Conservation (phyloP, 2,113 vertebrate species). For the Rhynchomys soricoides region DNA sequence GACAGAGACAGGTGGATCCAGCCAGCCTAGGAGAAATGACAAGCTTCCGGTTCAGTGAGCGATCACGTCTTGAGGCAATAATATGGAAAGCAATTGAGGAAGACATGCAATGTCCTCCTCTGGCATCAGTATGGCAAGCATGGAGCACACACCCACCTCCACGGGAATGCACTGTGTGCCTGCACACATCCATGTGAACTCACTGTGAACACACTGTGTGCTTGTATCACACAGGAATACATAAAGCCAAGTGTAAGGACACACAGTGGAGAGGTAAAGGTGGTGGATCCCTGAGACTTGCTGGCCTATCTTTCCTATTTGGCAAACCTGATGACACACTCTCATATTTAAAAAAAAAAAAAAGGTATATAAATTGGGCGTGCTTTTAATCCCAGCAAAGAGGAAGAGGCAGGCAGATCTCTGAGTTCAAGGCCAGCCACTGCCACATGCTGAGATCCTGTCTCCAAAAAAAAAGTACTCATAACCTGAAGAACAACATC, state of each 20-base stretch:
- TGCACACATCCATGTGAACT: no score
- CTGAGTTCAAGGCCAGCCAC: background rate
- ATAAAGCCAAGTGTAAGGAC: background rate
- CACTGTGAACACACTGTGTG: background rate
- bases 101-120: background rate
- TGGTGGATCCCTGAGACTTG: background rate
- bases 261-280: background rate
- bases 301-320: background rate
- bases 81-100: background rate
- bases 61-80: background rate
- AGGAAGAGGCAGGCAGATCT: background rate
- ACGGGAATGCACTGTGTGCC: background rate
- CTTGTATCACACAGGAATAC: background rate
- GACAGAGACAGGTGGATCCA: background rate
- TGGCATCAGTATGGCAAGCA: no score
- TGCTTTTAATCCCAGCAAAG: background rate
- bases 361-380: background rate
- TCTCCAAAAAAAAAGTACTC: background rate
- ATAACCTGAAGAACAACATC: background rate
- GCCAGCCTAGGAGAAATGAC: background rate
- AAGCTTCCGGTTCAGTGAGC: no score
- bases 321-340: background rate
- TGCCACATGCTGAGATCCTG: background rate
- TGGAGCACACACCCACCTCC: background rate
- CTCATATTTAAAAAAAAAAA: background rate